Percentiles rank a stretch among this genome's conserved stretches.
These are phyloP conservation scores for Orbicella faveolata DNA, from an alignment of 64 coral and sea anemone species.

Conservation along the genomic window DNA sequence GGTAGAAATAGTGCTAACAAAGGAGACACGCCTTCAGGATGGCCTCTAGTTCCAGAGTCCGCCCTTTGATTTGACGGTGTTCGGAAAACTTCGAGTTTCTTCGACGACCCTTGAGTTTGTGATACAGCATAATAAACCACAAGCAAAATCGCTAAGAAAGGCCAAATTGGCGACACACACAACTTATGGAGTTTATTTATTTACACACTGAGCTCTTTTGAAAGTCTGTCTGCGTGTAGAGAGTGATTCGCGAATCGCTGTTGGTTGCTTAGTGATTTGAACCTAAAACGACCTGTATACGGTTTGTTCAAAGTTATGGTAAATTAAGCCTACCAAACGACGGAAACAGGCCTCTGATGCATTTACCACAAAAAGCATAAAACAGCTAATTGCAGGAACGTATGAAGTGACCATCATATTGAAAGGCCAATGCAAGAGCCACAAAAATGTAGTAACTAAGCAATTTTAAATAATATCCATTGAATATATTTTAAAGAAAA, in stretches of 20 bases:
- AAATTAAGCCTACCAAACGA: background rate
- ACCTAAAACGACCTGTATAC: background rate
- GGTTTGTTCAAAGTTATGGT: background rate
- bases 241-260: background rate
- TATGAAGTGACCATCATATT: background rate
- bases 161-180: background rate
- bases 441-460: constrained; percentile 10
- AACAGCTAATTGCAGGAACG: background rate
- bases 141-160: background rate
- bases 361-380: background rate
- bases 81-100: constrained; percentile 1
- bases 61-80: background rate
- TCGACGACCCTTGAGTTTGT: constrained; percentile 18
- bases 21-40: background rate
- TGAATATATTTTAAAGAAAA: constrained; percentile 5
- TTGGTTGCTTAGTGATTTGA: constrained; percentile 9
- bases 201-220: background rate
- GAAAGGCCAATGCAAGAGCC: background rate
- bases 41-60: no score
- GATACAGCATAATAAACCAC: constrained; percentile 20
- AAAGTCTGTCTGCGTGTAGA: constrained; percentile 1
- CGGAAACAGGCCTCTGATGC: background rate
- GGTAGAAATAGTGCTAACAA: background rate
- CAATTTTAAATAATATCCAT: background rate
- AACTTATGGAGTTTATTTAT: constrained; percentile 8